Evolutionary conservation across 2,113 vertebrate genomes (phyloP).

Genomic region (Austrofundulus limnaeus): DNA sequence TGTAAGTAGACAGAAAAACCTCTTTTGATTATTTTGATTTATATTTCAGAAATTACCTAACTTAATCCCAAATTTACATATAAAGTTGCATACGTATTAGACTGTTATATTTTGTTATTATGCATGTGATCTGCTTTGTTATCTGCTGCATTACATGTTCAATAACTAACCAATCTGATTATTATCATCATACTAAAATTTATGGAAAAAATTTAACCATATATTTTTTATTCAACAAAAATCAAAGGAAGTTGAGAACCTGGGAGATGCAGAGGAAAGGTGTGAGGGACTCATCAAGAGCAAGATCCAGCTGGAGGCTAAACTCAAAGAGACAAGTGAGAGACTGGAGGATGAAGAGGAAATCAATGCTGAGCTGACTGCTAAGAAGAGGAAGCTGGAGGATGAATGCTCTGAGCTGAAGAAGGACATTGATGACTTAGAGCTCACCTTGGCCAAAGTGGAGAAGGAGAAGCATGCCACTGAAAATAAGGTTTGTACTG

Average conservation of each 20-base stretch:
- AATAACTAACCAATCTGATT: too few species aligned
- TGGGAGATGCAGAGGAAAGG: constrained; percentile 71
- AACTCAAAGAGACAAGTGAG: constrained; percentile 76
- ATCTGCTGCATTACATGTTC: too few species aligned
- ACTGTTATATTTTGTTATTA: too few species aligned
- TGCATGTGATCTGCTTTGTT: too few species aligned
- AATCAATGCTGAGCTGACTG: constrained; percentile 82
- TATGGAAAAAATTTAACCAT: too few species aligned
- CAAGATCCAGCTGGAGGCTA: constrained; percentile 72
- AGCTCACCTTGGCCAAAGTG: constrained; percentile 74
- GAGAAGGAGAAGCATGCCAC: constrained; percentile 79
- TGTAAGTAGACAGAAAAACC: constrained; percentile 61
- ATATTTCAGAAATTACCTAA: too few species aligned
- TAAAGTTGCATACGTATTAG: too few species aligned
- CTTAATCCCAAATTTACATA: too few species aligned
- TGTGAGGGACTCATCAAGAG: constrained; percentile 74
- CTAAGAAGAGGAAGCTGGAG: constrained; percentile 86
- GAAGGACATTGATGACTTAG: constrained; percentile 74
- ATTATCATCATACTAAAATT: too few species aligned
- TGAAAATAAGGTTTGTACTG: constrained; percentile 82
- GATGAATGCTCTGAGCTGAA: constrained; percentile 80
- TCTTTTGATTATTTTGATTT: too few species aligned
- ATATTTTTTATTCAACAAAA: too few species aligned
- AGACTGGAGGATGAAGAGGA: constrained; percentile 87
- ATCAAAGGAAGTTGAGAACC: constrained; percentile 64